phyloP scores from a whole-genome alignment of 1,140 invertebrate species.

The Epicauta chinensis region DNA sequence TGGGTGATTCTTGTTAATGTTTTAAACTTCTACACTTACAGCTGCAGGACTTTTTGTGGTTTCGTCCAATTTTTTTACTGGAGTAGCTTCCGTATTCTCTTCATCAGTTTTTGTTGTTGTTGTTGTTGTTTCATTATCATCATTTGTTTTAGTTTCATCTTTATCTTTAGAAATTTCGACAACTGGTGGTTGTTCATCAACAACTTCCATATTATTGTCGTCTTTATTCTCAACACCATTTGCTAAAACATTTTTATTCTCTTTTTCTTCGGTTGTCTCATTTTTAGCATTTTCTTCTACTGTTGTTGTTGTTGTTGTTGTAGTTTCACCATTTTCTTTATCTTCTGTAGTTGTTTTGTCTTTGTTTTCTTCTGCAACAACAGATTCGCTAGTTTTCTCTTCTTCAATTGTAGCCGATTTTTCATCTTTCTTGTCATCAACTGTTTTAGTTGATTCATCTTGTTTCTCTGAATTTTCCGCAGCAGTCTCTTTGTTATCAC shows the following conservation, averaged over 20 bases:
- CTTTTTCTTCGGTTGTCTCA: conserved; percentile 10
- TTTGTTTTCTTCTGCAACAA: conserved; percentile 4
- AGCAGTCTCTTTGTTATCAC: conserved; percentile 3
- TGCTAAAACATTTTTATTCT: conserved; percentile 22
- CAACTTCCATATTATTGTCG: conserved; percentile 7
- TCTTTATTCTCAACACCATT: conserved; percentile 20
- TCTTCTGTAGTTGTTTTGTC: background rate
- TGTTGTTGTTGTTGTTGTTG: background rate
- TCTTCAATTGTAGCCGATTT: background rate
- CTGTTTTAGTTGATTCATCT: background rate
- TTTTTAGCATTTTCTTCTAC: background rate
- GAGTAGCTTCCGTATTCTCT: background rate
- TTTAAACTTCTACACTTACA: conserved; percentile 23
- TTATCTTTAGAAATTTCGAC: conserved; percentile 1
- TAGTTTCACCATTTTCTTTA: conserved; percentile 5
- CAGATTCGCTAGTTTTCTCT: too few relatives aligned
- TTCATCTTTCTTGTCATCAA: background rate
- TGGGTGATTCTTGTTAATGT: too few relatives aligned
- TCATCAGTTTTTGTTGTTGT: background rate
- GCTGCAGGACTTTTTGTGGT: conserved; percentile 17
- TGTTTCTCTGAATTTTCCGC: conserved; percentile 2
- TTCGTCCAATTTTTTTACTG: conserved; percentile 23
- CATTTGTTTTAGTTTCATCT: conserved; percentile 8
- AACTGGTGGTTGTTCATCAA: too few relatives aligned
- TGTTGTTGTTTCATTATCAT: background rate